Conservation (phyloP, 2,113 vertebrate genomes). For the Apeltes quadracus region DNA sequence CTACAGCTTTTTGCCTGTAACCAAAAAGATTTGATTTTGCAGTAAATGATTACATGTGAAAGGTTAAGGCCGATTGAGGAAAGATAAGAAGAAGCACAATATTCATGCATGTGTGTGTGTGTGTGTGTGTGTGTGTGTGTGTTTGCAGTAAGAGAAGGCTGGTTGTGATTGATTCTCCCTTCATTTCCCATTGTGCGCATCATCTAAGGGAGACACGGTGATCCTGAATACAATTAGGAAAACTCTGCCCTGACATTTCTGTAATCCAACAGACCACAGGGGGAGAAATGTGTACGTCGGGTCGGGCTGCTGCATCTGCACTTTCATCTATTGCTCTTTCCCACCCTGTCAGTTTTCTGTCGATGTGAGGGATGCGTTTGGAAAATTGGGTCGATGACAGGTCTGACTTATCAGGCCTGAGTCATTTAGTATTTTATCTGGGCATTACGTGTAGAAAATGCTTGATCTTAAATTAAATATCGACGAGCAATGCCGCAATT, state of each 20-base stretch:
- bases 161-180: slow-evolving; percentile 63
- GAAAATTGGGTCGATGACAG: slow-evolving; percentile 39
- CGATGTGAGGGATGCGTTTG: slow-evolving; percentile 45
- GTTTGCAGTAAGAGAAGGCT: slow-evolving; percentile 12
- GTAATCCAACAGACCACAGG: slow-evolving; percentile 67
- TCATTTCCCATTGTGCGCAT: slow-evolving; percentile 47
- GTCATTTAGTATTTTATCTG: slow-evolving; percentile 17
- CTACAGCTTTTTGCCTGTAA: slow-evolving; percentile 29
- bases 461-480: slow-evolving; percentile 20
- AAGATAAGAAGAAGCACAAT: slow-evolving; percentile 30
- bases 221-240: slow-evolving; percentile 71
- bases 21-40: background rate
- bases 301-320: slow-evolving; percentile 66
- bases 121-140: background rate
- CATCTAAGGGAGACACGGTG: slow-evolving; percentile 65
- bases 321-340: slow-evolving; percentile 67
- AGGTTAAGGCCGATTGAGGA: background rate
- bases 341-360: slow-evolving; percentile 51
- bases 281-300: slow-evolving; percentile 67
- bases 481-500: background rate
- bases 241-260: slow-evolving; percentile 59
- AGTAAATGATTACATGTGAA: slow-evolving; percentile 22
- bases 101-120: background rate
- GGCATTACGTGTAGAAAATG: background rate
- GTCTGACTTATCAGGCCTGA: slow-evolving; percentile 39